A percentile compares a stretch with the other conserved stretches of the same genome.
phyloP scores from a whole-genome alignment of 2,113 vertebrate genomes.

The Falcunculus frontatus region DNA sequence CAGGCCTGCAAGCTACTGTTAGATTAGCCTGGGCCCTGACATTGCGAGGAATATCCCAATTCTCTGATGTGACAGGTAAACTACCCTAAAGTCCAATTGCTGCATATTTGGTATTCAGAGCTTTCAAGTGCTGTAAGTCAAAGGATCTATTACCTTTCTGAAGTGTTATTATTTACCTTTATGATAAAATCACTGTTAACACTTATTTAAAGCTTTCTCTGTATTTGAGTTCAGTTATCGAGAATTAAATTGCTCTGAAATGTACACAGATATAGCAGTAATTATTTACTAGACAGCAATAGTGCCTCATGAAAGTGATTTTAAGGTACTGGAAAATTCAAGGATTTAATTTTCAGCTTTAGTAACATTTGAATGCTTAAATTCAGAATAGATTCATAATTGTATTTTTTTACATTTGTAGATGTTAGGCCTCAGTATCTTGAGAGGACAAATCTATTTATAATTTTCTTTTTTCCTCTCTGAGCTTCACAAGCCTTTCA shows the following conservation, averaged over 20 bases:
- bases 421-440: not conserved
- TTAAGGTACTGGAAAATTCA: not conserved
- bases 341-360: not conserved
- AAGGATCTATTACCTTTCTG: not conserved
- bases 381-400: not conserved
- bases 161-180: not conserved
- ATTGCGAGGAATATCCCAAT: slow-evolving; percentile 88
- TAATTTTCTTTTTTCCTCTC: not conserved
- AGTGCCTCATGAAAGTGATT: not conserved
- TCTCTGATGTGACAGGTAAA: slow-evolving; percentile 90
- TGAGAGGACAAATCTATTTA: not conserved
- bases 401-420: not conserved
- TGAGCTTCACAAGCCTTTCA: not conserved
- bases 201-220: not conserved
- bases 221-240: not conserved
- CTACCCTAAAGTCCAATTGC: not conserved
- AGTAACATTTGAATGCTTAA: not conserved
- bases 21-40: slow-evolving; percentile 91
- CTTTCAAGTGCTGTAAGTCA: not conserved
- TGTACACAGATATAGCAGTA: not conserved
- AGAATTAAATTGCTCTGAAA: not conserved
- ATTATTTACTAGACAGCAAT: not conserved
- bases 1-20: slow-evolving; percentile 90
- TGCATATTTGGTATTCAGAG: not conserved
- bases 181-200: not conserved